Evolutionary conservation across 2,888 invertebrate genomes (phyloP), one percentile per base, ranked within the genome.

Genomic region (Athalia cordata): DNA sequence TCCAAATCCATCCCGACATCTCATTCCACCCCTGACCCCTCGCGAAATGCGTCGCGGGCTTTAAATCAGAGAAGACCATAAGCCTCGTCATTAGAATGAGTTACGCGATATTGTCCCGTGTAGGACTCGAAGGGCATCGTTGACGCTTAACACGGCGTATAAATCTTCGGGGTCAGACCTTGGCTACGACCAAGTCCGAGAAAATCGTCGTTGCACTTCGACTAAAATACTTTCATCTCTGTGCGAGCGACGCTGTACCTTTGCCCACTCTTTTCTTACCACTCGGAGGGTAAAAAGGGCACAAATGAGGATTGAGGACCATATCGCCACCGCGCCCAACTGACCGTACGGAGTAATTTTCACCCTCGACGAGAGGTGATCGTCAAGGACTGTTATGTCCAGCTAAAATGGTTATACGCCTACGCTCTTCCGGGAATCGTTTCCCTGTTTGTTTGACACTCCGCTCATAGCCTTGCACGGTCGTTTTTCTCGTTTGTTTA

Each of bases 1-100:
- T 29, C 62, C 13, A 15, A 15, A 62, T 62, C 62, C 13, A 5
- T 13, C 59, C 13, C 74, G 43, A 52, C 49, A 50, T 75, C 62
- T 75, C 84, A 85, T 84, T 83, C 83, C 84, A 83, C 82, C 83
- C 78, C 77, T 83, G 84, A 85, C 84, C 84, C 74, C 70, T 72
- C 64, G 50, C 61, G 77, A 62, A 64, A 64, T 45, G 29, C 72
- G 55, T 62, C 62, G 59, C 49, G 55, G 82, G 80, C 78, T 81
- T 82, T 85, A 85, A 86, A 86, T 86, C 86, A 84, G 81, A 15
- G 15, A 29, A 15, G 62, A 50, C 49, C 74, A 62, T 75, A 75
- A 75, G 75, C 61, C 50, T 75, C 50, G 50, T 75, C 75, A 75
- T 75, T 75, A 75, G 49, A 50, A 13, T 75, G 75, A 75, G 75